Base-by-base conservation (phyloP, 2,888 invertebrate genomes). In the Acronicta psi region DNA sequence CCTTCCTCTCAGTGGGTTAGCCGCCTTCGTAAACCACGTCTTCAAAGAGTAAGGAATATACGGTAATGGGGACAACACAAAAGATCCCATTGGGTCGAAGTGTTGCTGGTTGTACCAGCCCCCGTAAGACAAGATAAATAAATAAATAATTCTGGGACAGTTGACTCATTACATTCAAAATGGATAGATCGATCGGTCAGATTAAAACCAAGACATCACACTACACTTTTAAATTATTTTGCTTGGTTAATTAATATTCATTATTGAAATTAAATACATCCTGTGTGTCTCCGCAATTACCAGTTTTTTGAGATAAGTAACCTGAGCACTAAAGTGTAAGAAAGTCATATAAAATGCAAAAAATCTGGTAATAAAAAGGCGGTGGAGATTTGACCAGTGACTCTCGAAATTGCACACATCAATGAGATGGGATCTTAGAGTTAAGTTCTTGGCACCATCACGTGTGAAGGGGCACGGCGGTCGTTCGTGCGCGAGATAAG, bases 401-500 rank as follows among this genome's bases (percentile, higher is more conserved):
- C 57, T 66, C 68, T 70, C 71, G 69, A 79, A 83, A 81, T 76
- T 80, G 84, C 81, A 80, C 82, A 86, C 87, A 89, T 90, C 89
- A 87, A 84, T 75, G 78, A 86, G 92, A 93, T 92, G 89, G 75
- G 81, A 93, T 93, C 92, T 87, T 59, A 57, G 55, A 77, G 85
- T 87, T 81, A 82, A 70, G 82, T 84, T 69, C 67, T 85, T 84
- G 80, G 81, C 78, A 85, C 89, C 87, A 91, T 92, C 93, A 92
- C 88, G 93, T 93, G 93, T 93, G 92, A 93, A 90, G 90, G 89
- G 89, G 91, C 91, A 90, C 87, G 88, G 85, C 89, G 87, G 91
- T 90, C 86, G 84, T 83, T 92, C 89, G 93, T 93, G 93, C 86
- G 70, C 59, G 71, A 85, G 93, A 93, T 93, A 84, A 81, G 73